Percentiles rank a stretch among this genome's conserved stretches.
Conservation (phyloP, 2,888 invertebrate genomes). For the Idaea biselata region DNA sequence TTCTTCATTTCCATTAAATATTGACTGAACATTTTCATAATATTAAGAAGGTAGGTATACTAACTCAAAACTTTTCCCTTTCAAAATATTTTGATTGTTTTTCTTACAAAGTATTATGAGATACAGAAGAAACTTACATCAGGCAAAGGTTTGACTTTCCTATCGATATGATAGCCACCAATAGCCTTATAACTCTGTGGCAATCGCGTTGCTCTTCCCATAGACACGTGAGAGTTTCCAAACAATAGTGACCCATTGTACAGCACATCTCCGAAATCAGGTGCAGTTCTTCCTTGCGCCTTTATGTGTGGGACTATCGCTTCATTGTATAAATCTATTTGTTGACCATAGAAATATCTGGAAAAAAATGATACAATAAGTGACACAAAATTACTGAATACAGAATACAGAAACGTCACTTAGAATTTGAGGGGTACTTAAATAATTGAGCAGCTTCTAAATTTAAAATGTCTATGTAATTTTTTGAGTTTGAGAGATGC, state of each 20-base stretch:
- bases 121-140: slow-evolving; percentile 29
- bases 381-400: too few species aligned
- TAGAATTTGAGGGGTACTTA: too few species aligned
- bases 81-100: too few species aligned
- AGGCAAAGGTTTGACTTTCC: slow-evolving; percentile 46
- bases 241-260: slow-evolving; percentile 54
- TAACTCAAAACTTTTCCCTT: too few species aligned
- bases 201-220: slow-evolving; percentile 37
- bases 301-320: slow-evolving; percentile 33
- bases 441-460: too few species aligned
- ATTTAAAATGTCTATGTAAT: too few species aligned
- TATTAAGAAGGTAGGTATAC: too few species aligned
- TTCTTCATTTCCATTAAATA: too few species aligned
- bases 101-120: neutral
- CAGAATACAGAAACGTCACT: too few species aligned
- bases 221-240: slow-evolving; percentile 49
- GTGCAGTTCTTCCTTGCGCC: slow-evolving; percentile 41
- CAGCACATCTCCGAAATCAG: slow-evolving; percentile 39
- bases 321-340: neutral
- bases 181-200: slow-evolving; percentile 53
- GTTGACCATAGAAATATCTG: neutral
- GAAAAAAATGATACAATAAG: neutral
- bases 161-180: slow-evolving; percentile 58
- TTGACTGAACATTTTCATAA: too few species aligned
- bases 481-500: too few species aligned